Conservation (phyloP, 2,888 invertebrate species). For the Metallyticus violacea region DNA sequence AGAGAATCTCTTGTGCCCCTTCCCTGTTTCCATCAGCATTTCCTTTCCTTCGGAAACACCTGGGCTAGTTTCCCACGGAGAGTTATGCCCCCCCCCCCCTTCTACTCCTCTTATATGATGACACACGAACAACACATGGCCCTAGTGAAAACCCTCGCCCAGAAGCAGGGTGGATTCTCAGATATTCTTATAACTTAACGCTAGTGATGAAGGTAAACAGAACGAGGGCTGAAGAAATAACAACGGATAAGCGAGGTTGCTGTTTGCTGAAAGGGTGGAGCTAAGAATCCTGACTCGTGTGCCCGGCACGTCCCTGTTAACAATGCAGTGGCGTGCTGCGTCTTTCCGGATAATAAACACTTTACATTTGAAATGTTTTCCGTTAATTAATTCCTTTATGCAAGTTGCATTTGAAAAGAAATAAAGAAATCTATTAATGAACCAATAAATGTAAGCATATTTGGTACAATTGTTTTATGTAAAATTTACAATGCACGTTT, state of each 20-base stretch:
- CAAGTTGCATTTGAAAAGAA: too few species aligned
- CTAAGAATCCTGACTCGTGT: background rate
- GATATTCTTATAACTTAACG: background rate
- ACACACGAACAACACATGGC: conserved; percentile 9
- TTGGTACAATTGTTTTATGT: too few species aligned
- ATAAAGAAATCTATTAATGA: too few species aligned
- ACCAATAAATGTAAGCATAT: too few species aligned
- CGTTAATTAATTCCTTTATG: too few species aligned
- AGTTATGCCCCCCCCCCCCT: background rate
- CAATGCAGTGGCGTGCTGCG: too few species aligned
- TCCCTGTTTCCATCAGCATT: background rate
- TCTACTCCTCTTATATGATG: background rate
- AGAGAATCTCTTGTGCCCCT: background rate
- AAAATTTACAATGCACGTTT: too few species aligned
- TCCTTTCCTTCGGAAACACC: background rate
- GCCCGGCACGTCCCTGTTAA: conserved; percentile 3
- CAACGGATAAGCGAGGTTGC: background rate
- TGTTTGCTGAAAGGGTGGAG: background rate
- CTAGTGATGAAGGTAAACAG: conserved; percentile 1
- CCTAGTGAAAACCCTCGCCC: background rate
- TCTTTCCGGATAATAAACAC: too few species aligned
- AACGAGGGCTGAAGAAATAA: background rate
- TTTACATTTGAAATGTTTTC: too few species aligned
- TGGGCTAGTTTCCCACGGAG: conserved; percentile 5
- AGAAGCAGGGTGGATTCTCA: background rate